These are phyloP conservation scores for Nebria brevicollis DNA, from an alignment of 2,888 invertebrate genomes.

Conservation along the genomic window DNA sequence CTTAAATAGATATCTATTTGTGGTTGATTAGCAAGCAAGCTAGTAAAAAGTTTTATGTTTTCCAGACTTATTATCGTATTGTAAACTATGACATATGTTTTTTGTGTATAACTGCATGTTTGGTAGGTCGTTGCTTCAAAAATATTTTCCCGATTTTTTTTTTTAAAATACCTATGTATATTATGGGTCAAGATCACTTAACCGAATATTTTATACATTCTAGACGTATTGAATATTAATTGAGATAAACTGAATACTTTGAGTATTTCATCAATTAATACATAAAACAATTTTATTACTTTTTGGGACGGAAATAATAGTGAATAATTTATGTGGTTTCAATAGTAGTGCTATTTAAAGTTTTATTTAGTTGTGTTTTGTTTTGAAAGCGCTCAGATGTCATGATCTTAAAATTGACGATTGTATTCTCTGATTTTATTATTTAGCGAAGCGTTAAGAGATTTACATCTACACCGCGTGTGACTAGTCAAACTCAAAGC, in stretches of 20 bases:
- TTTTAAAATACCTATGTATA: neutral
- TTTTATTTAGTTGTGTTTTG: conserved; percentile 40
- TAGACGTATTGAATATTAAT: no score
- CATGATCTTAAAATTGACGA: conserved; percentile 43
- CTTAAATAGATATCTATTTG: neutral
- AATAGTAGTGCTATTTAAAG: conserved; percentile 28
- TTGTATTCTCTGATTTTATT: conserved; percentile 45
- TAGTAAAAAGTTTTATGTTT: neutral
- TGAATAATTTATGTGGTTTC: conserved; percentile 36
- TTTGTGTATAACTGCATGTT: conserved; percentile 18
- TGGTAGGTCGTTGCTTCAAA: conserved; percentile 1
- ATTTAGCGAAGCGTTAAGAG: conserved; percentile 39
- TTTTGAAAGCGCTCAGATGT: conserved; percentile 41
- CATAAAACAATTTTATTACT: conserved; percentile 8
- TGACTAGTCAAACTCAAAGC: conserved; percentile 19
- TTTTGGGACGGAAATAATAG: conserved; percentile 34
- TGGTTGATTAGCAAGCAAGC: neutral
- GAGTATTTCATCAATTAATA: neutral
- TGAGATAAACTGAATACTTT: no score
- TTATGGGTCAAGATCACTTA: neutral
- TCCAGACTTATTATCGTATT: neutral
- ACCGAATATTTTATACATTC: neutral
- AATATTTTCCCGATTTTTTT: neutral
- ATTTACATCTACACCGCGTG: conserved; percentile 36
- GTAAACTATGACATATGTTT: conserved; percentile 17